A percentile compares a stretch with the other conserved stretches of the same genome.
phyloP scores from a whole-genome alignment of 2,113 vertebrate genomes.

The Plecturocebus donacophilus region DNA sequence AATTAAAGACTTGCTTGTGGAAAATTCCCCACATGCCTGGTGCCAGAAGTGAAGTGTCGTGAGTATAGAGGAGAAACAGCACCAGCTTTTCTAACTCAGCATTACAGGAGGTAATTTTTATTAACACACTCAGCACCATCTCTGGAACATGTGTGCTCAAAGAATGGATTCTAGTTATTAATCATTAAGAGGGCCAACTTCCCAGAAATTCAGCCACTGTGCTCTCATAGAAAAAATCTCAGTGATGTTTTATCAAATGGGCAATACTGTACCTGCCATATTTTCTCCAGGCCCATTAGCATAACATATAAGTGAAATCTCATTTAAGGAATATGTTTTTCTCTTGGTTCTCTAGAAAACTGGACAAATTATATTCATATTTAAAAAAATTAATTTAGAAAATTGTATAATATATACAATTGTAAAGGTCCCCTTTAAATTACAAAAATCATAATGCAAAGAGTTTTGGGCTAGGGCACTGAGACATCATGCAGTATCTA shows the following conservation, averaged over 20 bases:
- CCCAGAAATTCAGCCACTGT: background rate
- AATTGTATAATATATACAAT: background rate
- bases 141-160: background rate
- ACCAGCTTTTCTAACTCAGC: background rate
- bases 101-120: background rate
- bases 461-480: background rate
- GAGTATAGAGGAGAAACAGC: background rate
- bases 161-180: background rate
- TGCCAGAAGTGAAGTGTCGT: background rate
- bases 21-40: background rate
- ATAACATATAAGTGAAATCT: background rate
- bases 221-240: background rate
- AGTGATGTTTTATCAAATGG: background rate
- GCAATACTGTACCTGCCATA: background rate
- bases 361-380: background rate
- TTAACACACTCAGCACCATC: background rate
- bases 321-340: background rate
- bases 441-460: background rate
- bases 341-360: background rate
- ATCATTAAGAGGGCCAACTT: background rate
- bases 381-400: background rate
- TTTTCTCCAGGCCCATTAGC: background rate
- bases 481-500: background rate
- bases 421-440: background rate
- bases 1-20: background rate